Evolutionary conservation across 1,140 invertebrate genomes (phyloP).

Genomic region (Glossosoma conforme): DNA sequence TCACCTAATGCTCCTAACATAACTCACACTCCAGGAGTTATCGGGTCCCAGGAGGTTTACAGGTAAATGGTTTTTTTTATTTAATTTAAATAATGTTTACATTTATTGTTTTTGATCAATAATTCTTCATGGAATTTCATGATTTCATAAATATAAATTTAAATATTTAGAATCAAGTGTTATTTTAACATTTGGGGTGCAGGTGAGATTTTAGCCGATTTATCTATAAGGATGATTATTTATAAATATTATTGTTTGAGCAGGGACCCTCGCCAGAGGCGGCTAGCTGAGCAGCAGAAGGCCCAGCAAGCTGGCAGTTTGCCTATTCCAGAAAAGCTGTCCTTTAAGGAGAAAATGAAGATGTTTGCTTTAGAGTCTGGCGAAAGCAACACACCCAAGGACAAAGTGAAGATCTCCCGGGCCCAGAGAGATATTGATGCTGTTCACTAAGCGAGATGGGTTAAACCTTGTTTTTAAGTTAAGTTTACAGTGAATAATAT

Average conservation of each 20-base stretch:
- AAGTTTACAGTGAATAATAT: not conserved
- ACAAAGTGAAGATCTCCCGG: constrained; percentile 90
- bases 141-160: not conserved
- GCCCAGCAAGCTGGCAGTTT: constrained; percentile 57
- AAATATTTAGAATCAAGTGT: not conserved
- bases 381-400: constrained; percentile 79
- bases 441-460: constrained; percentile 40
- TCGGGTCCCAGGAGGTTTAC: constrained; percentile 91
- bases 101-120: too few relatives aligned
- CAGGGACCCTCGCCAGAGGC: constrained; percentile 77
- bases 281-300: constrained; percentile 73
- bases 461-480: not conserved
- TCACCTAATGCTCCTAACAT: constrained; percentile 53
- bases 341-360: constrained; percentile 95
- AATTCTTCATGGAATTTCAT: too few relatives aligned
- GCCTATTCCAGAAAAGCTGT: constrained; percentile 82
- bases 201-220: too few relatives aligned
- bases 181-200: not conserved
- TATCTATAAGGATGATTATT: constrained; percentile 1
- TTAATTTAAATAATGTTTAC: constrained; percentile 9
- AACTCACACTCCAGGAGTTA: constrained; percentile 79
- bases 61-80: constrained; percentile 49
- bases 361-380: constrained; percentile 94
- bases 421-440: constrained; percentile 87
- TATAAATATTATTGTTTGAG: too few relatives aligned